Evolutionary conservation across 2,113 vertebrate genomes (phyloP).

Genomic region (Conger conger): DNA sequence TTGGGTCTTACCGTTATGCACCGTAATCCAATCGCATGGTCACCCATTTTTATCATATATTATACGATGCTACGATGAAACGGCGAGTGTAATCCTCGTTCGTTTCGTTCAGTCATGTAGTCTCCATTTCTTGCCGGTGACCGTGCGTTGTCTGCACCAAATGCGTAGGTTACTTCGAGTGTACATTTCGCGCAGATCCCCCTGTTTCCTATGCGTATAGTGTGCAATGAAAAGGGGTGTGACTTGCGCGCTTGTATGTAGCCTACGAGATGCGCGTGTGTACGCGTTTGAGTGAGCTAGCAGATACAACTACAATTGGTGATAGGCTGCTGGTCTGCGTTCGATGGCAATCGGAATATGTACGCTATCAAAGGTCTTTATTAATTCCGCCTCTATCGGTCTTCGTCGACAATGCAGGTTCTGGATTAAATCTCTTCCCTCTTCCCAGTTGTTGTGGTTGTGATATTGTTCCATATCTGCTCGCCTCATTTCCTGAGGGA

Average conservation of each 20-base stretch:
- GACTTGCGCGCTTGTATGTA: conserved; percentile 3
- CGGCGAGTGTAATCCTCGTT: background rate
- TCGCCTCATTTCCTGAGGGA: background rate
- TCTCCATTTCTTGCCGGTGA: conserved; percentile 12
- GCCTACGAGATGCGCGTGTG: background rate
- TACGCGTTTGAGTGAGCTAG: conserved; percentile 8
- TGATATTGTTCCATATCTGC: background rate
- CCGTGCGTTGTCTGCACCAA: conserved; percentile 18
- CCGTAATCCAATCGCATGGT: conserved; percentile 12
- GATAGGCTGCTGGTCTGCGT: background rate
- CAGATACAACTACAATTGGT: background rate
- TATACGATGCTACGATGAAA: conserved; percentile 8
- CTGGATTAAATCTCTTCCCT: background rate
- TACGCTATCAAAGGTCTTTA: background rate
- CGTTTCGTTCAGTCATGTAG: conserved; percentile 15
- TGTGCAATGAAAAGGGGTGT: conserved; percentile 16
- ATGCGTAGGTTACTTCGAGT: background rate
- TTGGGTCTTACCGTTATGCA: conserved; percentile 25
- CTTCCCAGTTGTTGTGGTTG: background rate
- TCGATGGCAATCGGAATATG: background rate
- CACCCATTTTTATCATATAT: background rate
- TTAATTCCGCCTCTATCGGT: conserved; percentile 9
- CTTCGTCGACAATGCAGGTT: background rate
- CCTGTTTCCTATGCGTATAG: background rate
- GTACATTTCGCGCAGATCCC: background rate